Conservation (phyloP, 2,797 vertebrate species). For the Xerus rutilus region DNA sequence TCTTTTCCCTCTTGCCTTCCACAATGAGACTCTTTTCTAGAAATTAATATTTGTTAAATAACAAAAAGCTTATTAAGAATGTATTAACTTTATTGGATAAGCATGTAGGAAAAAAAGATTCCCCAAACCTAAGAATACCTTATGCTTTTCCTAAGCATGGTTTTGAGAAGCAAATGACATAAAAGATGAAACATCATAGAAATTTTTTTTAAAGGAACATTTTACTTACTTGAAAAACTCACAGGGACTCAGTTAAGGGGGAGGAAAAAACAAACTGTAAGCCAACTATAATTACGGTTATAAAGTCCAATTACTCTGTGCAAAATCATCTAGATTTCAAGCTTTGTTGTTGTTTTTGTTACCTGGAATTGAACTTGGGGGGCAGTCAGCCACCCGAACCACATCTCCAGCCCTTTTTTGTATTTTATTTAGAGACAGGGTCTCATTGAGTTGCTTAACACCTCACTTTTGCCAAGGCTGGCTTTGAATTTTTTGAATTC, state of each 20-base stretch:
- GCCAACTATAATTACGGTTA: background rate
- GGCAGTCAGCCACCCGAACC: too few relatives aligned
- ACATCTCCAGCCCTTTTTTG: too few relatives aligned
- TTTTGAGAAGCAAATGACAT: constrained; percentile 28
- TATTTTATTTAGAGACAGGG: too few relatives aligned
- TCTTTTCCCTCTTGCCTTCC: constrained; percentile 97
- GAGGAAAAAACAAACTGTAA: constrained; percentile 3
- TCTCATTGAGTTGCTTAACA: too few relatives aligned
- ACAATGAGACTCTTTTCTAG: constrained; percentile 92
- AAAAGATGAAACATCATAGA: background rate
- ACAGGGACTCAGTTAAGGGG: background rate
- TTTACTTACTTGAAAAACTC: background rate
- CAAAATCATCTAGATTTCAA: constrained; percentile 27
- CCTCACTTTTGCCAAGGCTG: too few relatives aligned
- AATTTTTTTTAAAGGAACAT: background rate
- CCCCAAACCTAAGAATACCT: background rate
- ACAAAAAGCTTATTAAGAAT: constrained; percentile 26
- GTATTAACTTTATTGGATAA: background rate
- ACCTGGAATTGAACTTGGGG: too few relatives aligned
- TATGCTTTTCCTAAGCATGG: background rate
- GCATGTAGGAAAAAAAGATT: background rate
- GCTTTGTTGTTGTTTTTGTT: too few relatives aligned
- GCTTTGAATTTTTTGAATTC: too few relatives aligned
- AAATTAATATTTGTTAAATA: constrained; percentile 79
- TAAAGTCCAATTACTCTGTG: background rate